Evolutionary conservation across 35 echinoderm and acorn worm species (phyloP).

Genomic region (Hemicentrotus pulcherrimus): DNA sequence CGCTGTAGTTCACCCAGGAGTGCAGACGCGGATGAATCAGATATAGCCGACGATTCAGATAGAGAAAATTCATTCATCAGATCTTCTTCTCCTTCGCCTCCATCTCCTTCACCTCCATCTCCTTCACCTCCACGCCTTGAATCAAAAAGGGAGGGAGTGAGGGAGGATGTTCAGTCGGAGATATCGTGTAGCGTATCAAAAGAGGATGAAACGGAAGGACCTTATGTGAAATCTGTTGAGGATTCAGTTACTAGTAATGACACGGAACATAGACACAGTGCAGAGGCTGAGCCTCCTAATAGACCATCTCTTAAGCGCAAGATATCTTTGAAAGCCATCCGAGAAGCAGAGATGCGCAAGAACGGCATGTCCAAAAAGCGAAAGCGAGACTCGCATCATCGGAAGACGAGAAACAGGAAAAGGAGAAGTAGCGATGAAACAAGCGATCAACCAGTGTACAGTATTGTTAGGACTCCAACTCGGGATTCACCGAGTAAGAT

Average conservation of each 20-base stretch:
- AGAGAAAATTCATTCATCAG: background rate
- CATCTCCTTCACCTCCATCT: too few species aligned
- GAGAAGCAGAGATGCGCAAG: constrained; percentile 26
- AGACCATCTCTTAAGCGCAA: constrained; percentile 29
- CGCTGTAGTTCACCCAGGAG: constrained; percentile 24
- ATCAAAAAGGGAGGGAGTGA: background rate
- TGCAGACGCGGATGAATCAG: constrained; percentile 36
- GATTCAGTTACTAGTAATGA: background rate
- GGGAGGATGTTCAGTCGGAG: background rate
- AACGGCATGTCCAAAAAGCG: constrained; percentile 36
- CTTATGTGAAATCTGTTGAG: background rate
- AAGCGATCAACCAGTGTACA: constrained; percentile 33
- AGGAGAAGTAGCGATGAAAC: constrained; percentile 18
- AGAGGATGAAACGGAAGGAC: background rate
- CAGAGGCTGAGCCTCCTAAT: background rate
- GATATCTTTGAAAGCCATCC: constrained; percentile 43
- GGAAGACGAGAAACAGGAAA: background rate
- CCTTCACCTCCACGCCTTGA: background rate
- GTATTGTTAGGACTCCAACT: constrained; percentile 55
- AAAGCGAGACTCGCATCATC: constrained; percentile 41
- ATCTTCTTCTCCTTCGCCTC: background rate
- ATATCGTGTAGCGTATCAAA: background rate
- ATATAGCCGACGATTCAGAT: constrained; percentile 35
- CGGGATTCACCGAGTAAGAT: constrained; percentile 33
- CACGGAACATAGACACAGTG: background rate